These are phyloP conservation scores for Octonoba sinensis DNA, from an alignment of 2,888 invertebrate genomes.

Conservation along the genomic window DNA sequence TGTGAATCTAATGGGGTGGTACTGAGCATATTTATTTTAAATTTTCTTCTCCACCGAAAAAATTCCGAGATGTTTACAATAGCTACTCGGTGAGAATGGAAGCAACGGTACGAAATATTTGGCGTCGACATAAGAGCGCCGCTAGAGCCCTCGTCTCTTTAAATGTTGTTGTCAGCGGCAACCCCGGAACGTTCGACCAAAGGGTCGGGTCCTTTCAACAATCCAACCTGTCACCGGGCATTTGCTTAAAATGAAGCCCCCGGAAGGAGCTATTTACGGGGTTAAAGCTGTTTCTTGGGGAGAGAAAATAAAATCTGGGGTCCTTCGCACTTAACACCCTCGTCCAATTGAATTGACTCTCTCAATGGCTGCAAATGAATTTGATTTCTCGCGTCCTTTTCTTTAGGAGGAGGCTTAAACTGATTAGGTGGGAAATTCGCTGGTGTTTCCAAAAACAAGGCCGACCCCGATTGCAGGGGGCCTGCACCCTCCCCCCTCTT, in stretches of 20 bases:
- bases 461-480: slow-evolving; percentile 17
- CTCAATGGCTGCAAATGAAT: slow-evolving; percentile 59
- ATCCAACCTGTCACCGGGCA: slow-evolving; percentile 46
- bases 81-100: too few relatives aligned
- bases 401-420: slow-evolving; percentile 33
- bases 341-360: slow-evolving; percentile 56
- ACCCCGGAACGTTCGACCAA: slow-evolving; percentile 33
- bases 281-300: slow-evolving; percentile 40
- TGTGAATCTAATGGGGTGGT: too few relatives aligned
- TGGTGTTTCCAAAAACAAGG: slow-evolving; percentile 50
- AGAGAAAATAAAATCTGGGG: slow-evolving; percentile 8
- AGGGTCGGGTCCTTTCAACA: slow-evolving; percentile 28
- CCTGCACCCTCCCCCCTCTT: neutral
- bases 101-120: neutral
- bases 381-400: slow-evolving; percentile 46
- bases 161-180: slow-evolving; percentile 45
- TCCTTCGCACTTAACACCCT: slow-evolving; percentile 36
- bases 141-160: slow-evolving; percentile 3
- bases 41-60: too few relatives aligned
- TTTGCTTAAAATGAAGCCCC: slow-evolving; percentile 44
- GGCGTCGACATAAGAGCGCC: neutral
- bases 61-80: too few relatives aligned
- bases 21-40: too few relatives aligned
- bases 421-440: slow-evolving; percentile 59
- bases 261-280: slow-evolving; percentile 42